Evolutionary conservation across 2,888 invertebrate species (phyloP).

Genomic region (Mactromeris polynyma): DNA sequence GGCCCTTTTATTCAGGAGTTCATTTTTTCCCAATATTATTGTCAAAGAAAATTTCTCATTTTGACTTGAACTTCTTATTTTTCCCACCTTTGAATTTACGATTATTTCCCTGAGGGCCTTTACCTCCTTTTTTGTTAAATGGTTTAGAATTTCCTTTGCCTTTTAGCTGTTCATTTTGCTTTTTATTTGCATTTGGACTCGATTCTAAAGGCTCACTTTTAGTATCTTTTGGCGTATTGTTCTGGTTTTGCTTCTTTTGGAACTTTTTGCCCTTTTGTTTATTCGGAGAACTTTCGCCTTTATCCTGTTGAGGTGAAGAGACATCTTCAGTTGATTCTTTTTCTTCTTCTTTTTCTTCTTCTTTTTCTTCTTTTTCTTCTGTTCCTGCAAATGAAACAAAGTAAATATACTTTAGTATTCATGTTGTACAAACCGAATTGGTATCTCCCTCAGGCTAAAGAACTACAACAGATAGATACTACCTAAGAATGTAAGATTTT

Average conservation of each 20-base stretch:
- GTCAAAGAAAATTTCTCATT: not conserved
- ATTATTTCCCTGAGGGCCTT: constrained; percentile 21
- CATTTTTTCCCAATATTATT: not conserved
- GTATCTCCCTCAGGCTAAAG: too few species aligned
- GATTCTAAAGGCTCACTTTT: constrained; percentile 5
- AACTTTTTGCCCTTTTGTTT: constrained; percentile 24
- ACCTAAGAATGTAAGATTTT: too few species aligned
- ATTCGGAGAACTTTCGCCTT: not conserved
- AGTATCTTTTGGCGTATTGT: constrained; percentile 11
- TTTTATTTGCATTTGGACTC: constrained; percentile 22
- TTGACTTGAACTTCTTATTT: constrained; percentile 62
- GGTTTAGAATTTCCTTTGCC: constrained; percentile 26
- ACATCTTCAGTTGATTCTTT: not conserved
- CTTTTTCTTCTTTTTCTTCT: not conserved
- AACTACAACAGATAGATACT: too few species aligned
- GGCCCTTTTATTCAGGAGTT: not conserved
- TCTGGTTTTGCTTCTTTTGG: constrained; percentile 22
- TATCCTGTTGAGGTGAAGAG: not conserved
- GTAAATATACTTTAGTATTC: not conserved
- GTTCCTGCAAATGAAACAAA: not conserved
- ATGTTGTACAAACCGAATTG: too few species aligned
- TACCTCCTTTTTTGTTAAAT: constrained; percentile 29
- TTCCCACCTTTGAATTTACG: constrained; percentile 53
- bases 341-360: not conserved
- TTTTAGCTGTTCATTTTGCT: constrained; percentile 22